Conservation (phyloP, 2,797 vertebrate species). For the Galago senegalensis region DNA sequence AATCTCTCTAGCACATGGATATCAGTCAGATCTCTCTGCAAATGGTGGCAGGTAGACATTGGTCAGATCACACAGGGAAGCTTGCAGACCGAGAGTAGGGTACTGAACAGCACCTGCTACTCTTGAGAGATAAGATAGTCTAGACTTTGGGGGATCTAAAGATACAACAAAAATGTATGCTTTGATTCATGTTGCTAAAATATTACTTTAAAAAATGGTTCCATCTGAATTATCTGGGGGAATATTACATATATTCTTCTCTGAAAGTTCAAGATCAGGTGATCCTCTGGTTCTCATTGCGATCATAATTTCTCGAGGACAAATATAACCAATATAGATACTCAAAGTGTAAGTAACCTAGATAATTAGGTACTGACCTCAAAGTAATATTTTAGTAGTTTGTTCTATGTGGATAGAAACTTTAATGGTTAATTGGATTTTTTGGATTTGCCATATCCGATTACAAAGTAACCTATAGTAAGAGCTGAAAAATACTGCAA, state of each 20-base stretch:
- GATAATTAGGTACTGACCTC: neutral
- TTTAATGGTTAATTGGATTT: neutral
- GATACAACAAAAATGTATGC: neutral
- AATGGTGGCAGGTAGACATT: neutral
- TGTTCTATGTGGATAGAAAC: constrained; percentile 3
- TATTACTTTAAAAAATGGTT: neutral
- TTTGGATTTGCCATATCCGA: neutral
- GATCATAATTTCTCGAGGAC: constrained; percentile 34
- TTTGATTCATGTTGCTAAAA: constrained; percentile 25
- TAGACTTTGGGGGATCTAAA: neutral
- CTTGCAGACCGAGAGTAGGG: neutral
- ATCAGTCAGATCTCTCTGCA: neutral
- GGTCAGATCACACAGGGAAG: neutral
- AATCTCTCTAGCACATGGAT: neutral
- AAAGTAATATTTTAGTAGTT: constrained; percentile 7
- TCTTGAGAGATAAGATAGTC: neutral
- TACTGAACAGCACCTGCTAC: neutral
- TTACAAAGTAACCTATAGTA: constrained; percentile 19
- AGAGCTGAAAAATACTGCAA: neutral
- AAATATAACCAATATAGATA: neutral
- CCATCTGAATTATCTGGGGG: neutral
- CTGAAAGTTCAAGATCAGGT: neutral
- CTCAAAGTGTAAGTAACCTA: neutral
- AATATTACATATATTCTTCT: neutral
- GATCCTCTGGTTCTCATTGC: neutral